Base-by-base conservation (phyloP, 1,140 invertebrate species). In the Dendrolimus kikuchii region DNA sequence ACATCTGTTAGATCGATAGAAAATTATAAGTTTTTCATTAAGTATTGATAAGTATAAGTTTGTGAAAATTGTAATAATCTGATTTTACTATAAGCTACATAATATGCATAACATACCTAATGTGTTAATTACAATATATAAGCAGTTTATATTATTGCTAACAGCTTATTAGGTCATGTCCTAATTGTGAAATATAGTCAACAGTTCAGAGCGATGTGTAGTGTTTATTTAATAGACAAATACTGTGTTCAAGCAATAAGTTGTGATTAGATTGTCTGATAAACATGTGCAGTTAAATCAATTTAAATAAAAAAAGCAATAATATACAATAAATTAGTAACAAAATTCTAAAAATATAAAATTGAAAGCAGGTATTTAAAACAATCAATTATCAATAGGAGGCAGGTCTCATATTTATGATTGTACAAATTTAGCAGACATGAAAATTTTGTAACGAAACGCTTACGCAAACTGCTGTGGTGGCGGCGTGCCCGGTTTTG, bases 381-480 rank as follows among this genome's bases (percentile, higher is more conserved):
- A 23, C 23, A 23, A 23, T 9, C 6, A 9, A 8, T 9, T n/a
- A 8, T 45, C 23, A 45, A n/a, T 45, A 6, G 36, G 8, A 23
- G 4, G 4, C 36, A 46, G 5, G 23, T 23, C 23, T 1, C 8
- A 23, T 46, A 1, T 46, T 46, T 4, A 46, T 46, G 9, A 23
- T 9, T 46, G 3, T 23, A 9, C n/a, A 5, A 46, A 46, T 47
- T n/a, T 40, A n/a, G 23, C 47, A 44, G 9, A 47, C 44, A 51
- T 39, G 39, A 45, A 7, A 59, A 65, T 2, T 23, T 2, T 53
- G 23, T 46, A 51, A 53, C 10, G 43, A 45, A 55, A 51, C 54
- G 69, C 69, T 66, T 65, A 72, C 69, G 65, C 54, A 59, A 71
- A 71, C 43, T 68, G 61, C 56, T 62, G 59, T 57, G 59, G 57